These are phyloP conservation scores for Sinocyclocheilus grahami DNA, from an alignment of 2,113 vertebrate species.

Conservation along the genomic window DNA sequence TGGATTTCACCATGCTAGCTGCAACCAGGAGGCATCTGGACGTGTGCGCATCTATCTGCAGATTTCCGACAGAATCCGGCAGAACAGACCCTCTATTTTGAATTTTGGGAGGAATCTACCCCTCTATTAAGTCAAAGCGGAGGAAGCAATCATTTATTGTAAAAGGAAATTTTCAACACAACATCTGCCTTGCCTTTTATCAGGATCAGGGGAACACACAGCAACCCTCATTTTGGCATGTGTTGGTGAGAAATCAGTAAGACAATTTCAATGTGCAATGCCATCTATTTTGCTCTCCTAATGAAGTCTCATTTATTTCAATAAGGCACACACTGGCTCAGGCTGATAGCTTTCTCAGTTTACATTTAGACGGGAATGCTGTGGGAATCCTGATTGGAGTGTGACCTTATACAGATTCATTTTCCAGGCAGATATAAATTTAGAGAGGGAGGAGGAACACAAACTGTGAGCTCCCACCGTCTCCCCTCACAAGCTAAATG, in stretches of 20 bases:
- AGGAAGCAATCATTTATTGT: conserved; percentile 45
- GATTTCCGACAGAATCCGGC: conserved; percentile 40
- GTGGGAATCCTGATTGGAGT: conserved; percentile 48
- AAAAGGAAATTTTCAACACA: conserved; percentile 41
- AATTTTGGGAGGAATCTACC: conserved; percentile 42
- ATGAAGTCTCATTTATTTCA: conserved; percentile 56
- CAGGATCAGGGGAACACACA: conserved; percentile 27
- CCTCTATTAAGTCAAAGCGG: conserved; percentile 9
- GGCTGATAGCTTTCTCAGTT: conserved; percentile 48
- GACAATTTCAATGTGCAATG: conserved; percentile 40
- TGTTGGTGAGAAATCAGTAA: conserved; percentile 15
- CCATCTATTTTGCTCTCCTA: conserved; percentile 46
- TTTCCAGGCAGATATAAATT: conserved; percentile 50
- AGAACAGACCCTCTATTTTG: conserved; percentile 38
- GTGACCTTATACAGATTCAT: conserved; percentile 51
- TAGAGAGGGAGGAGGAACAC: conserved; percentile 14
- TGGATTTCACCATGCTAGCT: conserved; percentile 18
- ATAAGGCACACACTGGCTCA: conserved; percentile 43
- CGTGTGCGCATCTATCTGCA: conserved; percentile 19
- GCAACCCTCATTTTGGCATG: neutral
- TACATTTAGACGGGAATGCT: conserved; percentile 36
- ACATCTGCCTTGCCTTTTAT: conserved; percentile 47
- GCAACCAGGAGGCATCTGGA: conserved; percentile 41
- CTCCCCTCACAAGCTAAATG: conserved; percentile 23
- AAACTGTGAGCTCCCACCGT: conserved; percentile 34